Evolutionary conservation across 2,113 vertebrate genomes (phyloP), one percentile per base, ranked within the genome.

Genomic region (Anarhynchus alexandrinus): DNA sequence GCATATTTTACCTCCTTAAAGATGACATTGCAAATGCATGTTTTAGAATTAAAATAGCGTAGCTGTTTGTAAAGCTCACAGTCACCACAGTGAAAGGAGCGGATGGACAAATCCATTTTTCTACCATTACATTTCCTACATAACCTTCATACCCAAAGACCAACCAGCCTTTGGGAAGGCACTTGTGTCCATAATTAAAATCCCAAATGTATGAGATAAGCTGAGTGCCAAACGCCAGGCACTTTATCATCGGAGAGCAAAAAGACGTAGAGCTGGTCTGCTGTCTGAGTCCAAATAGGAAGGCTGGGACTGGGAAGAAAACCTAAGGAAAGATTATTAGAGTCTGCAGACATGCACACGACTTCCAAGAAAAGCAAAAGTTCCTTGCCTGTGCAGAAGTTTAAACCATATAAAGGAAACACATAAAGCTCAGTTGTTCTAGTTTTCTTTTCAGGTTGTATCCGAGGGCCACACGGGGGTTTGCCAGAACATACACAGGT

Each of bases 101-200:
- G 19, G 52, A 51, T 42, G n/a, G 90, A 82, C 57, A 38, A 76
- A 84, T 34, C 20, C 1, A 2, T 61, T 91, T 78, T 84, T 40
- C 86, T 88, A 6, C 62, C 52, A 26, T 82, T 82, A 76, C 40
- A 87, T 94, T 91, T 51, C 72, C 58, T 34, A 5, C 15, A 5
- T 67, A 80, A 79, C 84, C 77, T 84, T 82, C 62, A 19, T 59
- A 15, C 25, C 2, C 1, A 47, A 86, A 76, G 70, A 79, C 43
- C 70, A n/a, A 10, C 20, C 81, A 45, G 73, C 47, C 86, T 92
- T 89, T 91, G 54, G 73, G 84, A 89, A 82, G 42, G 67, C 84
- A 15, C 77, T 92, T 55, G 70, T 66, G 54, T 87, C 6, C 15
- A 58, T 94, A 94, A 94, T 91, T 93, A 94, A 95, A 94, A 87